Evolutionary conservation across 2,797 vertebrate genomes (phyloP), one percentile per base, ranked within the genome.

Genomic region (Cetoscarus ocellatus): DNA sequence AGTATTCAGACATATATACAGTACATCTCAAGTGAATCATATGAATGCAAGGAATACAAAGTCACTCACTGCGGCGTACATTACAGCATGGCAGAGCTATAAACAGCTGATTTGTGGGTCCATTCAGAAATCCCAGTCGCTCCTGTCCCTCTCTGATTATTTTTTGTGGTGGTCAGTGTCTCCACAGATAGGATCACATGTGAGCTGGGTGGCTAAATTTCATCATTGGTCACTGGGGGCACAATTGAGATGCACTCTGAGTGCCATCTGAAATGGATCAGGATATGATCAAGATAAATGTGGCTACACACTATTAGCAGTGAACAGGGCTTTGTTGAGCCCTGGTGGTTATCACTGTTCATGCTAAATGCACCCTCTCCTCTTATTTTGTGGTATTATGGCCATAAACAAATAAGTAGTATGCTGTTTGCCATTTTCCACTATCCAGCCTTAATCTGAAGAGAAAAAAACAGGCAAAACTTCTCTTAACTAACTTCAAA

Each of bases 261-360:
- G 36, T 59, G 51, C 51, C 72, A 70, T 75, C 67, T 68, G 59
- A 81, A 79, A 73, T 71, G 56, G 70, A 83, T 78, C 68, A 7
- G 68, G 71, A 73, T 49, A 51, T 36, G 58, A 44, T 78, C 60
- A 57, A 47, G 51, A 70, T 57, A 44, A 50, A 67, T 64, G 38
- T 67, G 38, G 60, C 74, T 75, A 57, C 7, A 36, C 59, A 56
- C 58, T 63, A 57, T 62, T 67, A 48, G 13, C 40, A 17, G 44
- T 53, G 43, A 79, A 53, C 44, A 7, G 40, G 12, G 42, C 54
- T 72, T 77, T 77, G 39, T 66, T 60, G 38, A 51, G 51, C 52
- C 13, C 10, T 14, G 7, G 55, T 44, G 63, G n/a, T 61, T 52
- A 43, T 64, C 39, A 12, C 13, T 14, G 27, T 18, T 58, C 18